Evolutionary conservation across 2,113 vertebrate genomes (phyloP).

Genomic region (Chloropsis cyanopogon): DNA sequence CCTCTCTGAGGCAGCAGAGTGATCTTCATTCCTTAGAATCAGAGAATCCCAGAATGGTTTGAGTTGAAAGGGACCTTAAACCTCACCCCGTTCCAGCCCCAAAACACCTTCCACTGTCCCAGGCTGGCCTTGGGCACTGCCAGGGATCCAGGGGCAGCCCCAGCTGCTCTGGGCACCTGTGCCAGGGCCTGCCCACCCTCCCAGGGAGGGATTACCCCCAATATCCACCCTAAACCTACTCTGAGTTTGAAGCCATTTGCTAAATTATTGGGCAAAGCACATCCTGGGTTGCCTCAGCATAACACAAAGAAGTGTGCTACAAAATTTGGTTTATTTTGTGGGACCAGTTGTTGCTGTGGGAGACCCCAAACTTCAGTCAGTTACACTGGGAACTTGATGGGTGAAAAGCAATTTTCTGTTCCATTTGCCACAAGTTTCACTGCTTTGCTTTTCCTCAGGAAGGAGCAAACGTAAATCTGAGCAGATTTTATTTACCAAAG

Average conservation of each 20-base stretch:
- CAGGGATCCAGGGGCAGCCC: background rate
- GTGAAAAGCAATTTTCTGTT: constrained; percentile 12
- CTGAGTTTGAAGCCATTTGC: background rate
- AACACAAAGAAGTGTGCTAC: background rate
- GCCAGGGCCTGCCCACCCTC: background rate
- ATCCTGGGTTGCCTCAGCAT: background rate
- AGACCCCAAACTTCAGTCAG: background rate
- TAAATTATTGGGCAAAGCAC: background rate
- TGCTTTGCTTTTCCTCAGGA: background rate
- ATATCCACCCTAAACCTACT: too few species aligned
- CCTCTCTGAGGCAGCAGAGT: background rate
- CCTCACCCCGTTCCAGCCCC: background rate
- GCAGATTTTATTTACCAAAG: background rate
- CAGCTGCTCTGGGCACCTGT: background rate
- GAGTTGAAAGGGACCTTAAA: background rate
- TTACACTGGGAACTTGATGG: background rate
- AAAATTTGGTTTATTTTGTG: background rate
- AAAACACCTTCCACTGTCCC: rapidly evolving
- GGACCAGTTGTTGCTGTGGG: background rate
- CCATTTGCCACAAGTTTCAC: background rate
- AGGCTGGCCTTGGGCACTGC: background rate
- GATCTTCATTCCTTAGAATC: background rate
- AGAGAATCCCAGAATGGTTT: background rate
- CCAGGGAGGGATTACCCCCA: background rate
- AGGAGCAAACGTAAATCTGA: background rate